These are phyloP conservation scores for Halesus radiatus DNA, from an alignment of 1,140 invertebrate genomes.

Conservation along the genomic window DNA sequence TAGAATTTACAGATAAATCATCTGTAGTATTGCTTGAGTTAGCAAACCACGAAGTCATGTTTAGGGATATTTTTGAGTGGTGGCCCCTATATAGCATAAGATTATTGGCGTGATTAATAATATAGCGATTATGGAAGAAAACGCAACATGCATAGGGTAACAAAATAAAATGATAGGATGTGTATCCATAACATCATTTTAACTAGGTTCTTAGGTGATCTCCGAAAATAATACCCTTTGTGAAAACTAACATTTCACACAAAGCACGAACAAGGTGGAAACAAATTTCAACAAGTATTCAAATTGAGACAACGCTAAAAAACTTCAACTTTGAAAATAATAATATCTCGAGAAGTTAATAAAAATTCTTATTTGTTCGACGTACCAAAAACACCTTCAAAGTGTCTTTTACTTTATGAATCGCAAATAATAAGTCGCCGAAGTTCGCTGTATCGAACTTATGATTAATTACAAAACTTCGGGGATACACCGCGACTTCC, in stretches of 20 bases:
- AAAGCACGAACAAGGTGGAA: not conserved
- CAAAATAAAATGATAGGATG: no score
- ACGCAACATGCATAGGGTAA: no score
- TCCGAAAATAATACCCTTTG: not conserved
- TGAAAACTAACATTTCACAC: not conserved
- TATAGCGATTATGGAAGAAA: no score
- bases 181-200: not conserved
- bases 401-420: constrained; percentile 17
- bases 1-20: no score
- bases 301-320: constrained; percentile 9
- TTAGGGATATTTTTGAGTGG: no score
- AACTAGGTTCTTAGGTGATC: not conserved
- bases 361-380: constrained; percentile 33
- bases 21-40: no score
- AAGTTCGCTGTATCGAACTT: constrained; percentile 33
- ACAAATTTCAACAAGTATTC: not conserved
- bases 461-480: constrained; percentile 45
- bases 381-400: constrained; percentile 31
- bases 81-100: no score
- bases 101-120: no score
- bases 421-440: constrained; percentile 36
- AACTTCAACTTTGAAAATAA: not conserved
- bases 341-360: not conserved
- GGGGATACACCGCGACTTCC: constrained; percentile 36
- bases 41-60: no score